Percentiles rank a stretch among this genome's conserved stretches.
phyloP scores from a whole-genome alignment of 2,113 vertebrate genomes.

The Actenoides lindsayi region DNA sequence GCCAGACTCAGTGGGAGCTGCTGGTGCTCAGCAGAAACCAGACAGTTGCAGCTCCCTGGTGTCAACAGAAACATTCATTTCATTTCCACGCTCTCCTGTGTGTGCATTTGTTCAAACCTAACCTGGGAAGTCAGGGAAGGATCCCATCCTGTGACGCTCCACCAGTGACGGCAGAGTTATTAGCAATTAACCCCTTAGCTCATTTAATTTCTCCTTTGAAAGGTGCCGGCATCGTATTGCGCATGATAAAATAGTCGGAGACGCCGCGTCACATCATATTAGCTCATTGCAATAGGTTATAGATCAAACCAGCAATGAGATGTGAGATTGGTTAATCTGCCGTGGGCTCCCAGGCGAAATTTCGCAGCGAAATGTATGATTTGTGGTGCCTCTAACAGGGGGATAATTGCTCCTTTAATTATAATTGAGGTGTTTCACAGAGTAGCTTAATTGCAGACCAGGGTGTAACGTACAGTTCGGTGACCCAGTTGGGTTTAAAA shows the following conservation, averaged over 20 bases:
- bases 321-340: constrained; percentile 59
- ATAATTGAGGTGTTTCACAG: constrained; percentile 64
- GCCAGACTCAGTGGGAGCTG: neutral
- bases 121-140: neutral
- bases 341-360: constrained; percentile 55
- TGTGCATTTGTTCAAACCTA: neutral
- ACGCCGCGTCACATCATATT: constrained; percentile 32
- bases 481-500: constrained; percentile 65
- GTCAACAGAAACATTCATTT: neutral
- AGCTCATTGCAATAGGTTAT: constrained; percentile 40
- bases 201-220: constrained; percentile 57
- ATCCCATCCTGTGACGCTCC: neutral
- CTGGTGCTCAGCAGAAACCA: neutral
- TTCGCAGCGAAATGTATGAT: constrained; percentile 67
- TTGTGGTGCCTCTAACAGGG: constrained; percentile 62
- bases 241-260: constrained; percentile 45
- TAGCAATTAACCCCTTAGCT: constrained; percentile 65
- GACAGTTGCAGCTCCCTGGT: neutral
- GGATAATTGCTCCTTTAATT: constrained; percentile 73
- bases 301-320: constrained; percentile 62
- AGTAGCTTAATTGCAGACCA: constrained; percentile 69
- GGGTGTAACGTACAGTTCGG: constrained; percentile 34
- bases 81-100: neutral
- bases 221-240: neutral
- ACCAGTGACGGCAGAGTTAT: neutral